A percentile compares a stretch with the other conserved stretches of the same genome.
These are phyloP conservation scores for Saimiri boliviensis DNA, from an alignment of 2,113 vertebrate genomes.

Conservation along the genomic window DNA sequence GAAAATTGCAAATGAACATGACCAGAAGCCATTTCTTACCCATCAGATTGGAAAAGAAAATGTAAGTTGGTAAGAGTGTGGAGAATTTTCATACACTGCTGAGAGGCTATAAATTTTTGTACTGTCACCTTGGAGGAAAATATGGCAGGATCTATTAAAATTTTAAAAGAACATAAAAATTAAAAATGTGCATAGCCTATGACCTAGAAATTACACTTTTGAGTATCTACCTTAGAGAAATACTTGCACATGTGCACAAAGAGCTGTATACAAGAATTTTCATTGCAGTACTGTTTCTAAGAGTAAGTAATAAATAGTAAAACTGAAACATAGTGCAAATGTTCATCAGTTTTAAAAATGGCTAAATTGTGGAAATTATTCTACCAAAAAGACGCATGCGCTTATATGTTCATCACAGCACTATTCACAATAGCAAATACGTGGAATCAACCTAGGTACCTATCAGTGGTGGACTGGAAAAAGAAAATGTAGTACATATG, in stretches of 20 bases:
- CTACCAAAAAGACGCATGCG: too few species aligned
- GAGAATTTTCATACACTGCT: conserved; percentile 38
- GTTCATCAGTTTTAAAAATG: neutral
- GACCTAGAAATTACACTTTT: conserved; percentile 59
- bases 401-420: too few species aligned
- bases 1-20: neutral
- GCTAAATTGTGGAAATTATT: neutral
- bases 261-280: neutral
- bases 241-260: neutral
- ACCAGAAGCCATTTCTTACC: conserved; percentile 17
- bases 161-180: conserved; percentile 74
- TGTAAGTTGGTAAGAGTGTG: neutral
- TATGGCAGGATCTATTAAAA: conserved; percentile 75
- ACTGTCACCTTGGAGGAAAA: conserved; percentile 69
- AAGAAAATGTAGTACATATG: too few species aligned
- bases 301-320: neutral
- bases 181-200: conserved; percentile 61
- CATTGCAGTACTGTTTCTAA: neutral
- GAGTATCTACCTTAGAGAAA: conserved; percentile 48
- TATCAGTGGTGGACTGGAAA: too few species aligned
- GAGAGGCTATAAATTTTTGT: conserved; percentile 69
- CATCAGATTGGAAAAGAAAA: neutral
- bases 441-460: too few species aligned
- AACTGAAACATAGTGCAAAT: neutral
- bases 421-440: too few species aligned